A percentile compares a stretch with the other conserved stretches of the same genome.
Conservation (phyloP, 2,888 invertebrate genomes). For the Chelonus formosanus region DNA sequence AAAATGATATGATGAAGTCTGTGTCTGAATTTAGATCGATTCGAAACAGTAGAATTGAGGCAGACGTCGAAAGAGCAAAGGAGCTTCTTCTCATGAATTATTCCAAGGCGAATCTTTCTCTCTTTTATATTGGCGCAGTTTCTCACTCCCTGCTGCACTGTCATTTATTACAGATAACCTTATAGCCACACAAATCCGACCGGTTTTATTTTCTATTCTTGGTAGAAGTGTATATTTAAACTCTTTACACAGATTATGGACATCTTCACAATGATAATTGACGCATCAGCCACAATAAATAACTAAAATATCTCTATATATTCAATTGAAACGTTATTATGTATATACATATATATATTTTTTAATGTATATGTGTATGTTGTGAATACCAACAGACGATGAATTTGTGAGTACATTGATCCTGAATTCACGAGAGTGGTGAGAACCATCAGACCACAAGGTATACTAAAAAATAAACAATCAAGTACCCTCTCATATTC, state of each 20-base stretch:
- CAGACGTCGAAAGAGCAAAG: slow-evolving; percentile 1
- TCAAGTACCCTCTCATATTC: background rate
- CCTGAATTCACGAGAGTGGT: background rate
- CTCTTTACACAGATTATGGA: background rate
- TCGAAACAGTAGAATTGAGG: slow-evolving; percentile 6
- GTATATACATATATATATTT: too few relatives aligned
- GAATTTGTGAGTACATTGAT: slow-evolving; percentile 8
- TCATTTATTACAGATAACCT: slow-evolving; percentile 13
- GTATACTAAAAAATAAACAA: slow-evolving; percentile 2
- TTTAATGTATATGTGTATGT: too few relatives aligned
- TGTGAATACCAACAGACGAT: too few relatives aligned
- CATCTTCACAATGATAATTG: too few relatives aligned
- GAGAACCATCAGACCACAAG: background rate
- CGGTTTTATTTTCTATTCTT: slow-evolving; percentile 5
- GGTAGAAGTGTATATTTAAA: background rate
- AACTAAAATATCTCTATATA: too few relatives aligned
- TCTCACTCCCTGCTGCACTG: slow-evolving; percentile 6
- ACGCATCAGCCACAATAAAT: too few relatives aligned
- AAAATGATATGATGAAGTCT: slow-evolving; percentile 14
- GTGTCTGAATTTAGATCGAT: slow-evolving; percentile 21
- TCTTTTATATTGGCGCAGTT: background rate
- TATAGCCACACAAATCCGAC: slow-evolving; percentile 14
- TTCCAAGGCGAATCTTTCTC: slow-evolving; percentile 1
- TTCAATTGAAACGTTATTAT: background rate
- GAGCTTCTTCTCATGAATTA: slow-evolving; percentile 19